Evolutionary conservation across 2,888 invertebrate species (phyloP), one percentile per base, ranked within the genome.

Genomic region (Heteropelma amictum): DNA sequence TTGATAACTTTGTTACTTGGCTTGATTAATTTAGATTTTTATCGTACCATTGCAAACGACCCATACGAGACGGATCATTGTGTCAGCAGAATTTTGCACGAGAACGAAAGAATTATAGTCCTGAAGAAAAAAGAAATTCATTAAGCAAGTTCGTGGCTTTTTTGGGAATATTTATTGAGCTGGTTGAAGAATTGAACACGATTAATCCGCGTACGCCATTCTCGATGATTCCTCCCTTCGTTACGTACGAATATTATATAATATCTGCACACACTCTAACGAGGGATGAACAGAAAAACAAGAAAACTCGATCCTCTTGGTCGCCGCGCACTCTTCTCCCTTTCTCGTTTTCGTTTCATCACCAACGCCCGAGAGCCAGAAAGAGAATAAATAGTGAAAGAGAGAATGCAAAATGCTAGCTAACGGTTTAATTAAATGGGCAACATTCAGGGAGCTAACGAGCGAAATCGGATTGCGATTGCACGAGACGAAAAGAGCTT

Each of bases 351-450:
- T 49, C 7, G 14, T 23, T 3, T n/a, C 17, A 2, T 40, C 10
- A 47, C 58, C 33, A 17, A 19, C 28, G 19, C 12, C 45, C 14
- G 40, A 51, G 60, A 45, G 42, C 10, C 19, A 28, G 23, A 19
- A 53, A 69, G 53, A 23, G 40, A 45, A 28, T 17, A 10, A 17
- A 38, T 47, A 35, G 30, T 30, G 42, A 17, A 38, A 42, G n/a
- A 54, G 35, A 35, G 49, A 30, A 7, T 49, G 51, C 23, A 26
- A 56, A 68, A 53, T 12, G 72, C 14, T 54, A 61, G 64, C 61
- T 67, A 68, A 56, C 56, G 73, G 54, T 63, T 42, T 45, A 68
- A 63, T 69, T 73, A 73, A 73, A 69, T 73, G 73, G 69, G 51
- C 53, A 68, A 69, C 58, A 73, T 73, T 56, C 63, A 30, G 42